Evolutionary conservation across 92 coral and sea anemone species (phyloP).

Genomic region (Siderastrea radians): DNA sequence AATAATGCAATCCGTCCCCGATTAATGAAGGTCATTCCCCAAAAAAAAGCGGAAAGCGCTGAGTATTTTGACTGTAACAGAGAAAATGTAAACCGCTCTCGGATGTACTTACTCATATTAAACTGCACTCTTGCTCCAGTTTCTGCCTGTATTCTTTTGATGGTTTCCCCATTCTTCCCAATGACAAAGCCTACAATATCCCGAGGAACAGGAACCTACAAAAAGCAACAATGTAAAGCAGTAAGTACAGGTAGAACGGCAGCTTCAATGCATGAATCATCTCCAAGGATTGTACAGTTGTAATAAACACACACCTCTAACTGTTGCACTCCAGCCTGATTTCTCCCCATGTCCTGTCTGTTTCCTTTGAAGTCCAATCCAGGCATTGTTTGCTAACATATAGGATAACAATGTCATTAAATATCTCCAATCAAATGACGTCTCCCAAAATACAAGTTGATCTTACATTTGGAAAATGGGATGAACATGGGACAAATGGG

Average conservation of each 20-base stretch:
- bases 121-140: constrained; percentile 94
- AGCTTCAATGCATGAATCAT: not conserved
- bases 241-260: too few species aligned
- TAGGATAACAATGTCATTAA: not conserved
- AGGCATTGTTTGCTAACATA: constrained; percentile 64
- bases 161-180: constrained; percentile 97
- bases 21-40: too few species aligned
- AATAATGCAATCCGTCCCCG: too few species aligned
- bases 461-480: too few species aligned
- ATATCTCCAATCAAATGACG: not conserved
- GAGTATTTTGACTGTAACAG: not conserved
- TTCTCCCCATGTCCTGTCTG: constrained; percentile 15
- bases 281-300: not conserved
- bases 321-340: constrained; percentile 22
- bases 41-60: too few species aligned
- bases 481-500: too few species aligned
- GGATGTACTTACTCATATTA: constrained; percentile 76
- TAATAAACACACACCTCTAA: constrained; percentile 51
- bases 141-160: constrained; percentile 95
- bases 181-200: constrained; percentile 98
- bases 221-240: not conserved
- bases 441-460: too few species aligned
- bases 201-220: constrained; percentile 93
- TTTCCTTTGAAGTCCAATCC: constrained; percentile 63
- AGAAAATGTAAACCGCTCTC: not conserved